Base-by-base conservation (phyloP, 2,888 invertebrate genomes). In the Graphium colonna region DNA sequence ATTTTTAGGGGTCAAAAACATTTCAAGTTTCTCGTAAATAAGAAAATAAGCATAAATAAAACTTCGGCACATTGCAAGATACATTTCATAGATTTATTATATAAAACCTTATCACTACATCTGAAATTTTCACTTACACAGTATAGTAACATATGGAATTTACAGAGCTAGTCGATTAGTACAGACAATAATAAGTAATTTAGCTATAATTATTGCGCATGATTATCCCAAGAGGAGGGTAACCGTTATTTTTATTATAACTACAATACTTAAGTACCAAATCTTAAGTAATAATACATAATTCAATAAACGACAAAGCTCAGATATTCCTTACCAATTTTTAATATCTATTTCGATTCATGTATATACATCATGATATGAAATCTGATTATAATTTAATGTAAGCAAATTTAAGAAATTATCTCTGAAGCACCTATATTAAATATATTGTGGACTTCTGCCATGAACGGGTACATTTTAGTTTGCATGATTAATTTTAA, bases 61-160 rank as follows among this genome's bases (percentile, higher is more conserved):
- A 77, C 71, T 59, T 67, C 58, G 67, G 61, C 60, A 70, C 64
- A 67, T 65, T 79, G 77, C 79, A 80, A 79, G 78, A 73, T 88
- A 87, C 85, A 85, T 88, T 89, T 87, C 78, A 87, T 86, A 84
- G 78, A 85, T 89, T 89, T 89, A 89, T 88, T 89, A 87, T 89
- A 89, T 86, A 89, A 89, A 89, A 88, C 84, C 89, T 89, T 89
- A 88, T 75, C 69, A 68, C 87, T 89, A 89, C 87, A 75, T 79
- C 79, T 74, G 76, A 85, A 81, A 77, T 79, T 79, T 79, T 46
- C 84, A 83, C 84, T 87, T 86, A 87, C 64, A 69, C 65, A 75
- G 64, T 79, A 79, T 82, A 86, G 77, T 88, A 87, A 88, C 87
- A 86, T 86, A 83, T 84, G 84, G 82, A 87, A 88, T 88, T 73